Percentiles rank a stretch among this genome's conserved stretches.
These are phyloP conservation scores for Amblyjoppa proteus DNA, from an alignment of 2,888 invertebrate genomes.

Conservation along the genomic window DNA sequence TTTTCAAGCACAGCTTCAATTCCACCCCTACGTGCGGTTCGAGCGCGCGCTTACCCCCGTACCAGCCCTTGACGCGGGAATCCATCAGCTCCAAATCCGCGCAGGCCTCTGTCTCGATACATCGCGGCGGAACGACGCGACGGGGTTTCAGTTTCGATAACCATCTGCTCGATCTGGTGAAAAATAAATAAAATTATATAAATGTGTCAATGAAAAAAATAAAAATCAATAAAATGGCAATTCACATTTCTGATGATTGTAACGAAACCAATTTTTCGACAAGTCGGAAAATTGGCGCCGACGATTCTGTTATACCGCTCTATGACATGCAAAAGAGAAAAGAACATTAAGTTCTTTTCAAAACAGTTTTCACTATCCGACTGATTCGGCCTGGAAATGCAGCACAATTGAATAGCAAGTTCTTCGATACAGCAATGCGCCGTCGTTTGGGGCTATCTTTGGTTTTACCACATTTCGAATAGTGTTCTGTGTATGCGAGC, in stretches of 20 bases:
- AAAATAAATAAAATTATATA: not conserved
- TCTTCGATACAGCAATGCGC: slow-evolving; percentile 1
- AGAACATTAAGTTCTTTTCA: not conserved
- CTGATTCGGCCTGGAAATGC: not conserved
- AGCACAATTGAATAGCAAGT: not conserved
- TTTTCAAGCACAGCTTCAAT: slow-evolving; percentile 52
- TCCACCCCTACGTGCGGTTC: slow-evolving; percentile 47
- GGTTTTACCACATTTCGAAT: slow-evolving; percentile 11
- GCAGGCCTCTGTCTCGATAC: slow-evolving; percentile 39
- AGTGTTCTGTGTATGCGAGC: not conserved
- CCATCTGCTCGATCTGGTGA: not conserved
- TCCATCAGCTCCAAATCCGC: slow-evolving; percentile 31
- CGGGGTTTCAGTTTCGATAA: slow-evolving; percentile 8
- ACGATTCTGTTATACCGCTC: not conserved
- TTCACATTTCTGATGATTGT: not conserved
- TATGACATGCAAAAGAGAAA: not conserved
- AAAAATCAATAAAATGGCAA: not conserved
- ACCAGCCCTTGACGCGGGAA: slow-evolving; percentile 36
- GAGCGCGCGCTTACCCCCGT: slow-evolving; percentile 61
- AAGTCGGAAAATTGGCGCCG: no score
- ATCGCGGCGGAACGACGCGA: not conserved
- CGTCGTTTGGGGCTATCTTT: not conserved
- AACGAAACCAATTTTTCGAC: not conserved
- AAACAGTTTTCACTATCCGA: no score
- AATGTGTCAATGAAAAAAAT: not conserved